Evolutionary conservation across 2,888 invertebrate genomes (phyloP), one percentile per base, ranked within the genome.

Genomic region (Drosophila nigritarsus): DNA sequence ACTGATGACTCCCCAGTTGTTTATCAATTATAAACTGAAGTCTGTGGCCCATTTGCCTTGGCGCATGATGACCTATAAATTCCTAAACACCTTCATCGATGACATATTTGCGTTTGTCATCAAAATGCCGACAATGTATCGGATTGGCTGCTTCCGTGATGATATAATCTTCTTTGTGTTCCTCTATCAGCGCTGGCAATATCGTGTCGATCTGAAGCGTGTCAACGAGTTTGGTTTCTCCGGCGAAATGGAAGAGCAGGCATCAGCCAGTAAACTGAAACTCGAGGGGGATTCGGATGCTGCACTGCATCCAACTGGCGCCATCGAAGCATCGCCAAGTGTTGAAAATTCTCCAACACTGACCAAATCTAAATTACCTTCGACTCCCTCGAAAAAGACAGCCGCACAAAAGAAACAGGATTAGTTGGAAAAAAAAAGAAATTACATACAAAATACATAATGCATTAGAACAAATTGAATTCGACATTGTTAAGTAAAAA

Each of bases 71-170:
- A 99, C 99, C 13, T 99, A 99, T 93, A 99, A 99, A 94, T 99
- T 99, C 93, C 95, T 99, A 68, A 99, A 99, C 93, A 99, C 99
- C 29, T 99, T 99, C 93, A 99, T 99, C 89, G 99, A 99, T 94
- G 99, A 99, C 93, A 98, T 99, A 89, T 99, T 99, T 94, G 99
- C 99, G 70, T 99, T 99, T 94, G 99, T 99, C 76, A 99, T 99
- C 89, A 99, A 99, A 94, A 99, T 99, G 99, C 99, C 99, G 34
- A 99, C 99, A 1, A 97, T 99, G 95, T 99, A 99, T 92, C 95
- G 99, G 83, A 93, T 99, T 89, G 99, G 99, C 48, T 99, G 99
- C 94, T 98, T 99, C 94, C 96, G 99, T 93, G 99, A 99, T 94
- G 98, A 99, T 94, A 98, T 99, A 89, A 97, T 99, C 53, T 99